Percentiles rank a stretch among this genome's conserved stretches.
phyloP scores from a whole-genome alignment of 2,113 vertebrate species.

The Uria lomvia region DNA sequence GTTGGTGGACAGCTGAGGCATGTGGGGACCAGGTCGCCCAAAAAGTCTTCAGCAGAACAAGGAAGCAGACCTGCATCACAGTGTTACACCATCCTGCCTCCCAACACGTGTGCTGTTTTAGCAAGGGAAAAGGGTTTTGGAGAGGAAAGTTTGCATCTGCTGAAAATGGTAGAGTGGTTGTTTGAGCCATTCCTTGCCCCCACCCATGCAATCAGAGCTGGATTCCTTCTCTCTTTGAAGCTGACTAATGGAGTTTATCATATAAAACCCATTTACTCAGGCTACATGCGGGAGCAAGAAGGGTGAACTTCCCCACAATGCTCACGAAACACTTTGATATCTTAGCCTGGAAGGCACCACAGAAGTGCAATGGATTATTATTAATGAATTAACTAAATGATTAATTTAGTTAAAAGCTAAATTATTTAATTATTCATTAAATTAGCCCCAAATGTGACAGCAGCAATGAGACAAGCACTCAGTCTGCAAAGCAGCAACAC shows the following conservation, averaged over 20 bases:
- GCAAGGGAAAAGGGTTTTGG: neutral
- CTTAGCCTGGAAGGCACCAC: constrained; percentile 44
- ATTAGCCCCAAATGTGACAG: constrained; percentile 39
- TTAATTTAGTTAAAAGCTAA: constrained; percentile 64
- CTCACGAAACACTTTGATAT: constrained; percentile 32
- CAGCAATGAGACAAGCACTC: neutral
- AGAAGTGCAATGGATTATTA: constrained; percentile 40
- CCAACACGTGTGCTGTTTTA: accelerated
- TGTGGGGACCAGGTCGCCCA: too few species aligned
- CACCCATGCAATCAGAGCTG: neutral
- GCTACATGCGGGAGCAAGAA: constrained; percentile 3
- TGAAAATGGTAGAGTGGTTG: neutral
- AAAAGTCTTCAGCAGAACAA: neutral
- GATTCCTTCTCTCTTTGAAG: neutral
- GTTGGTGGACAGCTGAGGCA: neutral
- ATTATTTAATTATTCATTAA: constrained; percentile 70
- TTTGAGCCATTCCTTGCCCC: neutral
- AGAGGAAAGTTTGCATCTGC: neutral
- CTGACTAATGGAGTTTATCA: neutral
- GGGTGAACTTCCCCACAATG: constrained; percentile 12
- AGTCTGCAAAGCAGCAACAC: neutral
- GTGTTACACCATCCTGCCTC: neutral
- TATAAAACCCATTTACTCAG: constrained; percentile 42
- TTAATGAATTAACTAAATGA: constrained; percentile 66
- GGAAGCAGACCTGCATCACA: neutral